Evolutionary conservation across 2,888 invertebrate genomes (phyloP).

Genomic region (Polydesmus complanatus): DNA sequence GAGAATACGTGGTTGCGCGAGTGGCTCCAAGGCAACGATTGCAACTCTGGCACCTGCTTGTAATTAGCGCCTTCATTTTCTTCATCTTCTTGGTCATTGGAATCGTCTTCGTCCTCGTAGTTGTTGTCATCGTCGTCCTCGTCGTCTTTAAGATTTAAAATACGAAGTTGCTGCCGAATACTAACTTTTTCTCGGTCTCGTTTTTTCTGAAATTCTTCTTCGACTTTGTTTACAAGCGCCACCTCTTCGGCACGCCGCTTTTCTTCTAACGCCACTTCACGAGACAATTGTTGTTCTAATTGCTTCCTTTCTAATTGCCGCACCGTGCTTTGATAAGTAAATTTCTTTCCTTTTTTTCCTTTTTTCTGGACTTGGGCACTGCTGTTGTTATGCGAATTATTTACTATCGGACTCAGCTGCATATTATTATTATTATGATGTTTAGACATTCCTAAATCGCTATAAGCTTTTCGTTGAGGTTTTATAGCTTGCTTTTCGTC

Average conservation of each 20-base stretch:
- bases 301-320: conserved; percentile 61
- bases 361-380: conserved; percentile 12
- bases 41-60: too few relatives aligned
- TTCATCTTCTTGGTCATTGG: background rate
- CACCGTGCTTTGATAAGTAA: conserved; percentile 71
- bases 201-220: conserved; percentile 74
- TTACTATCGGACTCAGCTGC: background rate
- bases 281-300: conserved; percentile 58
- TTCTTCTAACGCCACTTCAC: conserved; percentile 51
- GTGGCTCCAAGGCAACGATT: background rate
- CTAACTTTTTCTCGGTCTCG: conserved; percentile 44
- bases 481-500: background rate
- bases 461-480: conserved; percentile 5
- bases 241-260: conserved; percentile 58
- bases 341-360: conserved; percentile 40
- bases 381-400: background rate
- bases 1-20: background rate
- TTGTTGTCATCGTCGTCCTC: background rate
- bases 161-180: conserved; percentile 57
- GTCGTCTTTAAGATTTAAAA: conserved; percentile 46
- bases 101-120: conserved; percentile 3
- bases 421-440: background rate
- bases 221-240: conserved; percentile 65
- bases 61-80: background rate
- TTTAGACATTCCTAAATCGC: conserved; percentile 10